Evolutionary conservation across 2,113 vertebrate genomes (phyloP), one percentile per base, ranked within the genome.

Genomic region (Donacobius atricapilla): DNA sequence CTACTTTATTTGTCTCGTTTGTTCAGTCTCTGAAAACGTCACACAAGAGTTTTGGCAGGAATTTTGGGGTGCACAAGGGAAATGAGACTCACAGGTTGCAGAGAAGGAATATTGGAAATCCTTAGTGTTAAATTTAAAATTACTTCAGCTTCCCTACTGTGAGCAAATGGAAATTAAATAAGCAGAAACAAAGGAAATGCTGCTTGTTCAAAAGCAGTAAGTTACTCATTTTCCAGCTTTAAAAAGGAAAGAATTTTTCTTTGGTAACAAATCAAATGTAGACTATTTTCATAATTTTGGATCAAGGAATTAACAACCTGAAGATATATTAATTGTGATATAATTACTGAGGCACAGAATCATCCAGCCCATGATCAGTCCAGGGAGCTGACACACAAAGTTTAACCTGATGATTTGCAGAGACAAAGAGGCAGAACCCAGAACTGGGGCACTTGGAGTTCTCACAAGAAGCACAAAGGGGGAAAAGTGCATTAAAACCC

Each of bases 141-240:
- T 73, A 45, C 35, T 93, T 77, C 87, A 45, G 20, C 48, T 95
- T 94, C 40, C 50, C 50, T 10, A 14, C 47, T 30, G 17, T 64
- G 42, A 65, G 18, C 25, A 86, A 94, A 89, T 9, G 15, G 54
- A 91, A 96, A 97, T 96, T 70, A 87, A 95, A 94, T 27, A 51
- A 83, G 39, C 33, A 92, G 64, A 82, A 65, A 57, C 10, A 87
- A 86, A 94, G 50, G 88, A 70, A 72, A 76, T 25, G 69, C 15
- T 94, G 53, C 57, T 80, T 16, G 11, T 25, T 15, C 8, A 6
- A 68, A 96, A 97, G 64, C 30, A 90, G 39, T 39, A 83, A 58
- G 40, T 39, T 89, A n/a, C 57, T 82, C 3, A 2, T 54, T 92
- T 91, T 51, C 11, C 64, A 70, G 13, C 22, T 81, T 56, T 78